Conservation (phyloP, 2,888 invertebrate species). For the Zygogramma bicolorata region DNA sequence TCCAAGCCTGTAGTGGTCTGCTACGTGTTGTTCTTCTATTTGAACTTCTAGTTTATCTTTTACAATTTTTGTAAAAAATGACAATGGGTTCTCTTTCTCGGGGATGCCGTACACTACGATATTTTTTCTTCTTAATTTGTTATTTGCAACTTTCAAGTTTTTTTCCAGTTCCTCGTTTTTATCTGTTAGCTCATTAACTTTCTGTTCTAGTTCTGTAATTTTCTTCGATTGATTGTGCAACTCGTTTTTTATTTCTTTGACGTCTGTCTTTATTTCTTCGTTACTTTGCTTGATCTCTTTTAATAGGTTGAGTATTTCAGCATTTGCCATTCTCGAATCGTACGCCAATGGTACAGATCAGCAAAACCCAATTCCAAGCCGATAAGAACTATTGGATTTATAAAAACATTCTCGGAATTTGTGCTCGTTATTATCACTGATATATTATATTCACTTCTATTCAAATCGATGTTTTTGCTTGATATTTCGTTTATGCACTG, state of each 20-base stretch:
- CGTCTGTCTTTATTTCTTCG: constrained; percentile 8
- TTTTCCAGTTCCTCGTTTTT: not conserved
- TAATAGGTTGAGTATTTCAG: constrained; percentile 5
- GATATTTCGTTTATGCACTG: no score
- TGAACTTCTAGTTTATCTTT: not conserved
- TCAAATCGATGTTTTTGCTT: no score
- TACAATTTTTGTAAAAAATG: no score
- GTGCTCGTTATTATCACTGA: no score
- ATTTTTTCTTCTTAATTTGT: constrained; percentile 6
- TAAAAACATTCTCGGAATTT: no score
- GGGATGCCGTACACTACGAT: not conserved
- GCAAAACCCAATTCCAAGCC: no score
- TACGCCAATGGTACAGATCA: no score
- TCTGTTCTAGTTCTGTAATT: constrained; percentile 4
- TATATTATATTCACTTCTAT: no score
- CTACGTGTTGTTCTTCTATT: constrained; percentile 4
- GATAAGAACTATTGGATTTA: no score
- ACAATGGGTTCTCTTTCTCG: not conserved
- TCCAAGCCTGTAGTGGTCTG: constrained; percentile 11
- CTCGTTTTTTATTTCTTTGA: no score
- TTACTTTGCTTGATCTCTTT: constrained; percentile 8
- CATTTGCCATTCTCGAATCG: constrained; percentile 2
- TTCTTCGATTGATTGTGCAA: constrained; percentile 1
- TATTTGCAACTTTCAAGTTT: no score
- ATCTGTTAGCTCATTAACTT: not conserved